Base-by-base conservation (phyloP, 2,797 vertebrate genomes). In the Enteromius mattozi region DNA sequence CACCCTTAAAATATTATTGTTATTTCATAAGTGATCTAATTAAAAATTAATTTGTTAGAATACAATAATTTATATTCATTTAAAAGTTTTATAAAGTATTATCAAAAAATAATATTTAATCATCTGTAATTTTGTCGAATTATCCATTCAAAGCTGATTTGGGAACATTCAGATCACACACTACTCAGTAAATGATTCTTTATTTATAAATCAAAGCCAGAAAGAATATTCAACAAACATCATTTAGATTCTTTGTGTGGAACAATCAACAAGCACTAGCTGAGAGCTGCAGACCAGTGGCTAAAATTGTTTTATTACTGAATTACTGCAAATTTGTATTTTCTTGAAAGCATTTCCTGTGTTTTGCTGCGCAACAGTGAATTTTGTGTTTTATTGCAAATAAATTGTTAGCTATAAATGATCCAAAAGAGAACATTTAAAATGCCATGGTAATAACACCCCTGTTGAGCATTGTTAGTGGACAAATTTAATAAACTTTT, bases 101-200 rank as follows among this genome's bases (percentile, higher is more conserved):
- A 16, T 63, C 0, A 63, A 63, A 6, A 59, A 30, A 63, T 6
- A 0, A 35, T 3, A 33, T 13, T 21, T 51, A 51, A 51, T 24
- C 4, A 81, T 69, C n/a, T 54, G 13, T 54, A 40, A 80, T 56
- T 69, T 80, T 24, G 21, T 40, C 13, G 54, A 17, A 56, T 70
- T 3, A 56, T 70, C 6, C 17, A 35, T 13, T 74, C 14, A 4
- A 47, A 30, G 24, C 14, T 72, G 24, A 72, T 30, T 54, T 54
- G 17, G 19, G 9, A 14, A 70, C 4, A 42, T 40, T n/a, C 9
- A 70, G 10, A 21, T 9, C 4, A 21, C 42, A 8, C 3, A 45
- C 9, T 72, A 4, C 16, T 49, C 40, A 49, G 70, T 21, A 74
- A 74, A 74, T 30, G 42, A 72, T 35, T 51, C 9, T 54, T 75